Base-by-base conservation (phyloP, 2,888 invertebrate species). In the Deilephila elpenor region DNA sequence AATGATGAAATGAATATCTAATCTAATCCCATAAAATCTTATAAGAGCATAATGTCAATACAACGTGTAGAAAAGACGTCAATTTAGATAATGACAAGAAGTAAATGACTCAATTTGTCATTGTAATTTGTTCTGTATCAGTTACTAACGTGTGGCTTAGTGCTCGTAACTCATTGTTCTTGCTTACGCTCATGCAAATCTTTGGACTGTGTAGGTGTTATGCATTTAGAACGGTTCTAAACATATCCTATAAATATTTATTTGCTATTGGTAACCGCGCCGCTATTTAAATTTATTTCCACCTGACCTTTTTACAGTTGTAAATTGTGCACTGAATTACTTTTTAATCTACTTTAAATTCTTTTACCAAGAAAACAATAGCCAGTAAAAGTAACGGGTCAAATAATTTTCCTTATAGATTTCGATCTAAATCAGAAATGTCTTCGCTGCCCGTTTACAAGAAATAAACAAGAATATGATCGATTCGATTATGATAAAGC, bases 161-260 rank as follows among this genome's bases (percentile, higher is more conserved):
- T 79, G 80, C 78, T 79, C 79, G 77, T 83, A 84, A 83, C 80
- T 83, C 83, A 88, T 89, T 89, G 88, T 89, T 85, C 82, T 84
- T 77, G 79, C 83, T 82, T 78, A 81, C 79, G 83, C 80, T 79
- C 79, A 86, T 83, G 88, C 84, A 88, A 91, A 92, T 90, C 78
- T 80, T 76, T 88, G 84, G 82, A 80, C 77, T 80, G 77, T 78
- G 81, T 82, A 82, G 85, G 84, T 83, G 85, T 81, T 85, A 82
- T 87, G 88, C 87, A 90, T 90, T 89, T 87, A 87, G 89, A 86
- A 86, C 87, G 86, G 80, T 82, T 84, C 82, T 84, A 86, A 86
- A 83, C 83, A 82, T 80, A 84, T 83, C 85, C 86, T 84, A 90
- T 91, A 86, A 89, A 91, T 91, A 74, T 71, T 64, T 59, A 71